Percentiles rank a stretch among this genome's conserved stretches.
phyloP scores from a whole-genome alignment of 1,140 invertebrate genomes.

The Sinonovacula constricta region DNA sequence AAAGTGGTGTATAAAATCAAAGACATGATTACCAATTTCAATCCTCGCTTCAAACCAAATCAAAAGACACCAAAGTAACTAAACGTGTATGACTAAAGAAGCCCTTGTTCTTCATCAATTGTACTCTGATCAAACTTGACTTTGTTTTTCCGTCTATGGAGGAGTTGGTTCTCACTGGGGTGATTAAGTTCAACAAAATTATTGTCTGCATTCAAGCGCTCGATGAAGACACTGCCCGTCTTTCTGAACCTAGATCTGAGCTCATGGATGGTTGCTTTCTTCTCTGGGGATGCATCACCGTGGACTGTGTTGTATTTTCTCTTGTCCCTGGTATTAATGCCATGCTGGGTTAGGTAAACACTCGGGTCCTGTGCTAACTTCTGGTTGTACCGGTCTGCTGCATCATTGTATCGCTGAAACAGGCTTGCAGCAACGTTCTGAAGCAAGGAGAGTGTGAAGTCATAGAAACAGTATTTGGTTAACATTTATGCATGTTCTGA shows the following conservation, averaged over 20 bases:
- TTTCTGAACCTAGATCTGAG: background rate
- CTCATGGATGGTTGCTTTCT: background rate
- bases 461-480: no score
- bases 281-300: background rate
- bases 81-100: background rate
- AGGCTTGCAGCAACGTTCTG: background rate
- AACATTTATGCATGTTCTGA: no score
- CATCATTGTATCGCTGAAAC: background rate
- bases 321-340: background rate
- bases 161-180: background rate
- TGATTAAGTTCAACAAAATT: background rate
- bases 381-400: background rate
- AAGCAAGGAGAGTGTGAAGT: no score
- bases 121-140: slow-evolving; percentile 27
- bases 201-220: background rate
- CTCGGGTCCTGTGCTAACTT: background rate
- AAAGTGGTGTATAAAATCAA: no score
- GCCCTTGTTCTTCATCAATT: slow-evolving; percentile 31
- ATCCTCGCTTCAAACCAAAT: no score
- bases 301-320: background rate
- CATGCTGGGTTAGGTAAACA: background rate
- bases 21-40: no score
- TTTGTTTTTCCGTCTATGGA: slow-evolving; percentile 15
- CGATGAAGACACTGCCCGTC: background rate
- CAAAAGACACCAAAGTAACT: no score